A percentile compares a stretch with the other conserved stretches of the same genome.
These are phyloP conservation scores for Leptopterna dolabrata DNA, from an alignment of 2,888 invertebrate species.

Conservation along the genomic window DNA sequence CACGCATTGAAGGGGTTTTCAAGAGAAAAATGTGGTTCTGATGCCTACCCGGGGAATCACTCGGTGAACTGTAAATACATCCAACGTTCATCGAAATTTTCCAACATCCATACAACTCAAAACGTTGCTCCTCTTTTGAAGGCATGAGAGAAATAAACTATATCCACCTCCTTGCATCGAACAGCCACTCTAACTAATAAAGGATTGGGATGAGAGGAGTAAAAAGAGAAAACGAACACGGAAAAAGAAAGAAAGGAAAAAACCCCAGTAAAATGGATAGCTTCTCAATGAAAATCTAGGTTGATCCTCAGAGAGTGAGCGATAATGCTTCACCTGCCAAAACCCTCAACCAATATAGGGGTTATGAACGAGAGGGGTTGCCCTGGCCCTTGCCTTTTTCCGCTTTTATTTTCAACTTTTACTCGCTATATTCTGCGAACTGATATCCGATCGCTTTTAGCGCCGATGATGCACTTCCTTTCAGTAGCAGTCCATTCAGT, in stretches of 20 bases:
- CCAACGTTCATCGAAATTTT: too few relatives aligned
- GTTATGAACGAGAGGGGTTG: background rate
- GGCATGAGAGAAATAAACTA: background rate
- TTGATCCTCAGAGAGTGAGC: background rate
- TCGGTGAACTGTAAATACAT: too few relatives aligned
- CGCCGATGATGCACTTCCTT: background rate
- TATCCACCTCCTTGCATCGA: background rate
- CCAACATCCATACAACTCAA: too few relatives aligned
- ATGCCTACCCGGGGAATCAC: too few relatives aligned
- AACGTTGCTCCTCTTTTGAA: too few relatives aligned
- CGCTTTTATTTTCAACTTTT: background rate
- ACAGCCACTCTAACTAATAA: background rate
- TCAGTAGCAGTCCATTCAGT: background rate
- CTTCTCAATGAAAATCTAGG: conserved; percentile 7
- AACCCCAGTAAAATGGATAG: background rate
- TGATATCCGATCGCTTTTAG: background rate
- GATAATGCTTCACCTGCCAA: conserved; percentile 7
- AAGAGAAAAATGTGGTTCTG: too few relatives aligned
- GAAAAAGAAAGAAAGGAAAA: background rate
- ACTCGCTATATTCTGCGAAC: background rate
- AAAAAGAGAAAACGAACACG: background rate
- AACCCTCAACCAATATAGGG: background rate
- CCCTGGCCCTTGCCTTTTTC: background rate
- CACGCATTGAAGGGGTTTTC: too few relatives aligned
- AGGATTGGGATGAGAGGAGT: background rate